phyloP scores from a whole-genome alignment of 2,888 invertebrate species.

The Orchesellides sinensis region DNA sequence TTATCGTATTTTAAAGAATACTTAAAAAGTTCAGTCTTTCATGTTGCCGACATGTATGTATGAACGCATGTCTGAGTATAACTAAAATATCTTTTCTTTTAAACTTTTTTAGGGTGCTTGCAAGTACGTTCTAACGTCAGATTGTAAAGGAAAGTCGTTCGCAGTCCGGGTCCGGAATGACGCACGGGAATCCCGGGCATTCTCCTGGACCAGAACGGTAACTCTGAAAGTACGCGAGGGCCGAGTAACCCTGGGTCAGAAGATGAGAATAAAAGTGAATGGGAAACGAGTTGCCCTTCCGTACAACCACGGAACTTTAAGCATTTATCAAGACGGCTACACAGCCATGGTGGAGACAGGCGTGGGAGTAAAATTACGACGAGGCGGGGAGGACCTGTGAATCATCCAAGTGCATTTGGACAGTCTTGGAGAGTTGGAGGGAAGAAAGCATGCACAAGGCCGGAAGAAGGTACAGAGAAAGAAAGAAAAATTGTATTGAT shows the following conservation, averaged over 20 bases:
- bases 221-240: slow-evolving; percentile 82
- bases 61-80: background rate
- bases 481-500: background rate
- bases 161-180: slow-evolving; percentile 94
- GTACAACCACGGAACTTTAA: slow-evolving; percentile 78
- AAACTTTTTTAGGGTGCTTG: slow-evolving; percentile 83
- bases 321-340: slow-evolving; percentile 79
- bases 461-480: slow-evolving; percentile 75
- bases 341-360: slow-evolving; percentile 77
- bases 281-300: slow-evolving; percentile 86
- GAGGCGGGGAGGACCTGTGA: slow-evolving; percentile 82
- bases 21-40: background rate
- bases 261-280: slow-evolving; percentile 90
- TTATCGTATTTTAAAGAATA: background rate
- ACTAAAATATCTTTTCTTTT: slow-evolving; percentile 63
- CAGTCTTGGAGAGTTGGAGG: slow-evolving; percentile 95
- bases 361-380: slow-evolving; percentile 84
- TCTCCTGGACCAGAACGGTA: slow-evolving; percentile 95
- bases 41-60: no score
- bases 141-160: slow-evolving; percentile 85
- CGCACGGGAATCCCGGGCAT: slow-evolving; percentile 86
- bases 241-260: slow-evolving; percentile 88
- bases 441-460: slow-evolving; percentile 83
- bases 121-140: slow-evolving; percentile 91
- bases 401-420: slow-evolving; percentile 86